phyloP scores from a whole-genome alignment of 2,797 vertebrate species.

The Hypotaenidia okinawae region DNA sequence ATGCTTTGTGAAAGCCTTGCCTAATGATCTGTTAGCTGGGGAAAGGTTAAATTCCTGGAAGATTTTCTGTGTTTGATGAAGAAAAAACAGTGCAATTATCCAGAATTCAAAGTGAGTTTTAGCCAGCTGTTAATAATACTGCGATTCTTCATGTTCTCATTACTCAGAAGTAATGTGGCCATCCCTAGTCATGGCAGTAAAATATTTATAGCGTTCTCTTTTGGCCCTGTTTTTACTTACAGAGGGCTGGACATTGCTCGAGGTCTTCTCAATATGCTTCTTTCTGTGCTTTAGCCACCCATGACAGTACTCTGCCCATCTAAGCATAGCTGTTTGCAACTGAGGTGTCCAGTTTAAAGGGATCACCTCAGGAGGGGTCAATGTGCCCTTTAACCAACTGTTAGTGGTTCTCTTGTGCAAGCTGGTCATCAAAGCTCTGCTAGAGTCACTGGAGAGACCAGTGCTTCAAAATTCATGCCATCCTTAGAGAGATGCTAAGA shows the following conservation, averaged over 20 bases:
- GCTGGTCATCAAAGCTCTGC: not conserved
- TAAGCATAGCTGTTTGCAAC: not conserved
- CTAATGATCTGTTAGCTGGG: conserved; percentile 67
- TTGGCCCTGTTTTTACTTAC: conserved; percentile 12
- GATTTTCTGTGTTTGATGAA: conserved; percentile 60
- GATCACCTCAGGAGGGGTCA: not conserved
- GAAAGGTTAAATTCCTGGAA: conserved; percentile 61
- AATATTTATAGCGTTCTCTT: conserved; percentile 57
- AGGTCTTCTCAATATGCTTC: not conserved
- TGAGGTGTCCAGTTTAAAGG: not conserved
- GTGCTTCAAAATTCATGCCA: not conserved
- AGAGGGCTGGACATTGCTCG: not conserved
- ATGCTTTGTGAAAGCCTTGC: conserved; percentile 38
- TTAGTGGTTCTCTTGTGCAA: not conserved
- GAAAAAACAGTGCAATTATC: conserved; percentile 61
- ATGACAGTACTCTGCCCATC: not conserved
- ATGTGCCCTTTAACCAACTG: not conserved
- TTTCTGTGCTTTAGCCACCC: not conserved
- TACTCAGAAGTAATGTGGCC: conserved; percentile 45
- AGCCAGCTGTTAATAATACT: conserved; percentile 71
- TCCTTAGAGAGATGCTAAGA: not conserved
- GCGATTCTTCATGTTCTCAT: conserved; percentile 9
- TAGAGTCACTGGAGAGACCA: not conserved
- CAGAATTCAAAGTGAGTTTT: conserved; percentile 52
- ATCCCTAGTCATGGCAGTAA: conserved; percentile 39